Conservation (phyloP, 2,113 vertebrate genomes). For the Caracal caracal region DNA sequence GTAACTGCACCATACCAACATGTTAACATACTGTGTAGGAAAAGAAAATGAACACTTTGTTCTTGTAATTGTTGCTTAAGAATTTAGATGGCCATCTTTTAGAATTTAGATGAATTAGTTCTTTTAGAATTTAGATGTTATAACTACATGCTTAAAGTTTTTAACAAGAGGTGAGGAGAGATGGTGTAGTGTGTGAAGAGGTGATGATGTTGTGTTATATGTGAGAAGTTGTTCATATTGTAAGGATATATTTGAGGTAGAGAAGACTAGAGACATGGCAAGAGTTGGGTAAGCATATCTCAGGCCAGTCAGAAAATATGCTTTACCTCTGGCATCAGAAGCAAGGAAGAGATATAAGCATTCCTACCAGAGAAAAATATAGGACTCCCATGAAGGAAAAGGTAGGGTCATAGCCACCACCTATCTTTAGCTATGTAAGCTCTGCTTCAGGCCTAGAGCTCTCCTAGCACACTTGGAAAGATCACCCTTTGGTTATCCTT, state of each 20-base stretch:
- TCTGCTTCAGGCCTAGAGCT: neutral
- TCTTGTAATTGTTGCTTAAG: neutral
- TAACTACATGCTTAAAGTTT: neutral
- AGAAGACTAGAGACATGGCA: neutral
- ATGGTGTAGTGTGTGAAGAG: neutral
- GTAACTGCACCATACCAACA: neutral
- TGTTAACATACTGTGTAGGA: neutral
- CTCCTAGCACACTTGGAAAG: neutral
- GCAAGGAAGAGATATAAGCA: neutral
- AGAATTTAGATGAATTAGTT: neutral
- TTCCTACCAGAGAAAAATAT: neutral
- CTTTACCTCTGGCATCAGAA: neutral
- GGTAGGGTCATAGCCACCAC: neutral
- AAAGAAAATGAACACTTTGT: neutral
- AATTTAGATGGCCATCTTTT: neutral
- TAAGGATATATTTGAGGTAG: neutral
- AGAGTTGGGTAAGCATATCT: neutral
- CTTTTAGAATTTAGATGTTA: neutral
- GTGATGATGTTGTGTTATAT: neutral
- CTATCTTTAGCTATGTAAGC: neutral
- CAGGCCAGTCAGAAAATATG: neutral
- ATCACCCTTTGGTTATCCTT: neutral
- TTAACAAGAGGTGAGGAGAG: neutral
- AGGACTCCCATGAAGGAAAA: neutral
- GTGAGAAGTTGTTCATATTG: neutral